phyloP scores from a whole-genome alignment of 2,888 invertebrate species.

The Acrobeloides nanus region DNA sequence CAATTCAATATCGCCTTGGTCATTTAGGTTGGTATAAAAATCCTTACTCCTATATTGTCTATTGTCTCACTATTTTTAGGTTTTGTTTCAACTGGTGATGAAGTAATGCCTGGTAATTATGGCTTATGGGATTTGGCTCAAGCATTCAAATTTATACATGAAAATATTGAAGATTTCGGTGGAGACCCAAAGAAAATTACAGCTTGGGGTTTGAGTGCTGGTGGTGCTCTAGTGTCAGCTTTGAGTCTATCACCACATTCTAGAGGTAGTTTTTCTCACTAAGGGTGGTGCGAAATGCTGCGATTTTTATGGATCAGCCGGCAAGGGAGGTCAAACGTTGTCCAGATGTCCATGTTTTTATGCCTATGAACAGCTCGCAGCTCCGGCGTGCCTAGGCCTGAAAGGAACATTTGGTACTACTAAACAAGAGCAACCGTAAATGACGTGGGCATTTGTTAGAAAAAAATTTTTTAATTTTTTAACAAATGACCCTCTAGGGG shows the following conservation, averaged over 20 bases:
- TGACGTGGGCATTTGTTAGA: too few species aligned
- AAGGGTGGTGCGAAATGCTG: too few species aligned
- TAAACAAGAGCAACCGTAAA: too few species aligned
- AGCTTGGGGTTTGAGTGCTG: slow-evolving; percentile 25
- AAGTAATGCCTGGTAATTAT: slow-evolving; percentile 22
- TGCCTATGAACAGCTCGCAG: too few species aligned
- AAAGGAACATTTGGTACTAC: too few species aligned
- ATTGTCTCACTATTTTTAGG: slow-evolving; percentile 15
- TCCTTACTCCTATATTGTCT: background rate
- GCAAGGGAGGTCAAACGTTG: too few species aligned
- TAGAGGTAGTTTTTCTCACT: too few species aligned
- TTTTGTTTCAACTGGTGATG: slow-evolving; percentile 24
- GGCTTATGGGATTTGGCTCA: slow-evolving; percentile 26
- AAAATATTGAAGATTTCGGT: slow-evolving; percentile 20
- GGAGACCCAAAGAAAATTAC: slow-evolving; percentile 25
- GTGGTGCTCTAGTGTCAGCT: slow-evolving; percentile 9
- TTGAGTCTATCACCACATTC: slow-evolving; percentile 14
- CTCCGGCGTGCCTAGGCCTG: too few species aligned
- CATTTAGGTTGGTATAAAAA: slow-evolving; percentile 15
- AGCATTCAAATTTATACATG: slow-evolving; percentile 21
- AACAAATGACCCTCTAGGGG: too few species aligned
- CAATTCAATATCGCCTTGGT: slow-evolving; percentile 26
- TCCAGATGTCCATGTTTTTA: too few species aligned
- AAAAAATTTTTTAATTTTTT: too few species aligned
- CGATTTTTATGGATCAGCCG: too few species aligned